phyloP scores from a whole-genome alignment of 2,888 invertebrate genomes.

The Euclidia mi region DNA sequence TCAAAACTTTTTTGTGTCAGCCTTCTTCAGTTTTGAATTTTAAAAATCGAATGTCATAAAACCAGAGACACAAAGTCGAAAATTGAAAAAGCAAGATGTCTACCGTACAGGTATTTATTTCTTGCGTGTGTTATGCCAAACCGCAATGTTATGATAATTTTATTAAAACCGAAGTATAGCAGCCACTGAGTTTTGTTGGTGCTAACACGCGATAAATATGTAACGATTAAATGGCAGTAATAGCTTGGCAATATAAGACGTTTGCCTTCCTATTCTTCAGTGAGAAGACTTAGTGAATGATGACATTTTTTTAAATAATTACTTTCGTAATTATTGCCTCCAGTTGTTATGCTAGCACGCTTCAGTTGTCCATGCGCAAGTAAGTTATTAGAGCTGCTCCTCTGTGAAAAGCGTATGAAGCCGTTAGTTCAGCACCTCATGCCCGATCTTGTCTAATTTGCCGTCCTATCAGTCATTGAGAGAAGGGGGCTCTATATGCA shows the following conservation, averaged over 20 bases:
- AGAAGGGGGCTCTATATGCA: no score
- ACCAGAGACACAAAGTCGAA: constrained; percentile 13
- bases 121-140: constrained; percentile 28
- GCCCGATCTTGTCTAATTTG: no score
- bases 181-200: constrained; percentile 1
- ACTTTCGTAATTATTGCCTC: no score
- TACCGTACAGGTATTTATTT: constrained; percentile 6
- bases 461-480: no score
- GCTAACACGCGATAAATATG: background rate
- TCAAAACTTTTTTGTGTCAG: constrained; percentile 74
- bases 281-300: no score
- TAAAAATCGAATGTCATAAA: constrained; percentile 38
- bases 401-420: no score
- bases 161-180: constrained; percentile 43
- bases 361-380: no score
- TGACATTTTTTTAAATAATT: no score
- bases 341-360: no score
- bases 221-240: no score
- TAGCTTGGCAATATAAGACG: background rate
- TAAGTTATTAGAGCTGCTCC: no score
- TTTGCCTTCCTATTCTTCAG: background rate
- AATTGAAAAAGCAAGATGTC: constrained; percentile 8
- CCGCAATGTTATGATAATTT: constrained; percentile 58
- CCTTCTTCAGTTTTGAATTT: constrained; percentile 48
- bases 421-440: no score